Conservation (phyloP, 2,888 invertebrate genomes). For the Sussaba pulchella region DNA sequence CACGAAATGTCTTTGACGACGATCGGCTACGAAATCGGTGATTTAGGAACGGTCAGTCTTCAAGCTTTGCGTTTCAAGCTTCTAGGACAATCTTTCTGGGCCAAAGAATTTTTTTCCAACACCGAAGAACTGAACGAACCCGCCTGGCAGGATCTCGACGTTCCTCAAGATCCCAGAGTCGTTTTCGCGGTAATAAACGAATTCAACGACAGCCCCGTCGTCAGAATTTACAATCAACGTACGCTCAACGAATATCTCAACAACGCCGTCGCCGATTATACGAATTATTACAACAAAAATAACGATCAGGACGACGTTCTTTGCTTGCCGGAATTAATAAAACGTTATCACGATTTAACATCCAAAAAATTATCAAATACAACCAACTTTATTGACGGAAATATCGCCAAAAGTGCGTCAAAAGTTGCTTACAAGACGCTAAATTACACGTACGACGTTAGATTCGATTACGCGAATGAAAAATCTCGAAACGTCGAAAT, state of each 20-base stretch:
- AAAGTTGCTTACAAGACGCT: slow-evolving; percentile 58
- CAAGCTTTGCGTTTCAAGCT: slow-evolving; percentile 78
- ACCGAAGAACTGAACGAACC: slow-evolving; percentile 80
- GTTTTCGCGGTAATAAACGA: slow-evolving; percentile 81
- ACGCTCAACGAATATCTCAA: slow-evolving; percentile 76
- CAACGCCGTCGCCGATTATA: slow-evolving; percentile 71
- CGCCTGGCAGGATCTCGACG: slow-evolving; percentile 81
- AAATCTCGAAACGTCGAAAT: slow-evolving; percentile 19
- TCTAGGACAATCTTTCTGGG: slow-evolving; percentile 71
- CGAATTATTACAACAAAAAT: slow-evolving; percentile 68
- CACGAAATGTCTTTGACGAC: slow-evolving; percentile 76
- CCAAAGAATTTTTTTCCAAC: slow-evolving; percentile 71
- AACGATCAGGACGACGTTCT: slow-evolving; percentile 46
- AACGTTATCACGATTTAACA: slow-evolving; percentile 74
- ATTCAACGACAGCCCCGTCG: slow-evolving; percentile 75
- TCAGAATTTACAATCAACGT: slow-evolving; percentile 75
- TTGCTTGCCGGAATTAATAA: slow-evolving; percentile 74
- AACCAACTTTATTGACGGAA: slow-evolving; percentile 51
- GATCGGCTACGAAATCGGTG: slow-evolving; percentile 82
- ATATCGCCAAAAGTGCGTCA: slow-evolving; percentile 46
- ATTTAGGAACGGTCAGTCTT: slow-evolving; percentile 81
- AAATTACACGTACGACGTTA: slow-evolving; percentile 71
- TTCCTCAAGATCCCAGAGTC: slow-evolving; percentile 78
- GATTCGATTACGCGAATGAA: slow-evolving; percentile 70
- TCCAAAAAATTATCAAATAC: slow-evolving; percentile 49